Conservation (phyloP, 2,797 vertebrate species). For the Sebastes oblongus region DNA sequence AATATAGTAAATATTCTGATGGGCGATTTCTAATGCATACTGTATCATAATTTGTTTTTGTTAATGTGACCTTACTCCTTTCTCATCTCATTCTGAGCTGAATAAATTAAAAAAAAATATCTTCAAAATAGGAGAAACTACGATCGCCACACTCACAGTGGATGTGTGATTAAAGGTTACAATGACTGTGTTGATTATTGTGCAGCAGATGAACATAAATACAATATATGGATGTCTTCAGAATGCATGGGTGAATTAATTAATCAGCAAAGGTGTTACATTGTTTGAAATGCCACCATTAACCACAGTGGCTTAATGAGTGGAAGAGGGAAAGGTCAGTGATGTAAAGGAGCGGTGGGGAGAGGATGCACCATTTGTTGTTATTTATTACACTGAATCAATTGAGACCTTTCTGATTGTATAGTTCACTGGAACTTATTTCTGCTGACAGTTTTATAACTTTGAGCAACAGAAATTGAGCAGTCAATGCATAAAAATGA, state of each 20-base stretch:
- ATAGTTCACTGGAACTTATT: slow-evolving; percentile 35
- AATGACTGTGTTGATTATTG: slow-evolving; percentile 31
- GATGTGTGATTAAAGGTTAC: slow-evolving; percentile 57
- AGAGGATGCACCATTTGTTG: slow-evolving; percentile 64
- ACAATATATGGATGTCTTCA: slow-evolving; percentile 62
- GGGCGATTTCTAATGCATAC: neutral
- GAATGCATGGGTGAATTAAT: slow-evolving; percentile 70
- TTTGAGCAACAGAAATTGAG: slow-evolving; percentile 9
- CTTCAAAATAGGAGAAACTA: neutral
- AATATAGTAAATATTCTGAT: neutral
- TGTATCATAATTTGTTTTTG: neutral
- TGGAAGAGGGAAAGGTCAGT: slow-evolving; percentile 83
- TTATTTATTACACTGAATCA: slow-evolving; percentile 78
- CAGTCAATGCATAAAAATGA: neutral
- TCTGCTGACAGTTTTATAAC: slow-evolving; percentile 20
- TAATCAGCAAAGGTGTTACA: slow-evolving; percentile 79
- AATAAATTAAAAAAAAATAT: neutral
- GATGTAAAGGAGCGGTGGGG: slow-evolving; percentile 57
- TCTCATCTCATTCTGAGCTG: neutral
- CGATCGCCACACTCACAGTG: neutral
- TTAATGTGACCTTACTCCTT: neutral
- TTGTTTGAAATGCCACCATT: slow-evolving; percentile 84
- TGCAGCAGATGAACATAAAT: slow-evolving; percentile 28
- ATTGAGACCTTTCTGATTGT: slow-evolving; percentile 61
- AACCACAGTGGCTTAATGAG: slow-evolving; percentile 81